These are phyloP conservation scores for Drosophila robusta DNA, from an alignment of 2,888 invertebrate species.

Conservation along the genomic window DNA sequence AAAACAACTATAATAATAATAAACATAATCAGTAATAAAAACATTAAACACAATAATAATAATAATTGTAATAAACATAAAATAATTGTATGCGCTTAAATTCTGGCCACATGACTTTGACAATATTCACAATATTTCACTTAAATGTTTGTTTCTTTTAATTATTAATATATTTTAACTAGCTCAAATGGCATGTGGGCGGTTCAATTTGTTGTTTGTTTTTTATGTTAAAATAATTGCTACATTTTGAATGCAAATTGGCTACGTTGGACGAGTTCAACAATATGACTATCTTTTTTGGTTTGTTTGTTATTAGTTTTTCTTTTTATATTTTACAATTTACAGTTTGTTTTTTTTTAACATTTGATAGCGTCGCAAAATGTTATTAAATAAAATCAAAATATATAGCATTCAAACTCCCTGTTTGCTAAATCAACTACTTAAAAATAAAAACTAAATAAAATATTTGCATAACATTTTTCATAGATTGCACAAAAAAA, in stretches of 20 bases:
- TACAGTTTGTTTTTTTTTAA: neutral
- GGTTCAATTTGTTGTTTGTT: conserved; percentile 20
- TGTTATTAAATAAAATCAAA: conserved; percentile 12
- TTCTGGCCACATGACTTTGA: conserved; percentile 29
- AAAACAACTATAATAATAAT: conserved; percentile 58
- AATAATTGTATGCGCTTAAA: conserved; percentile 41
- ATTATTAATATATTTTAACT: conserved; percentile 8
- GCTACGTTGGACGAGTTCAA: conserved; percentile 53
- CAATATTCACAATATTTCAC: conserved; percentile 27
- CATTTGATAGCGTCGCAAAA: conserved; percentile 11
- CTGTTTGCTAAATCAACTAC: conserved; percentile 34
- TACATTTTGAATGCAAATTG: conserved; percentile 58
- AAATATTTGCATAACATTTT: conserved; percentile 39
- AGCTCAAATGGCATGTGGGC: conserved; percentile 42
- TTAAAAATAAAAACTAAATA: conserved; percentile 18
- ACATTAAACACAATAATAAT: conserved; percentile 59
- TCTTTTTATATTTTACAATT: neutral
- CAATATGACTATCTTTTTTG: conserved; percentile 34
- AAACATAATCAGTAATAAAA: conserved; percentile 57
- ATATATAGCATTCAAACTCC: conserved; percentile 14
- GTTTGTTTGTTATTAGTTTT: neutral
- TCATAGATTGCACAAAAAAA: conserved; percentile 40
- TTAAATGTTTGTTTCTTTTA: conserved; percentile 2
- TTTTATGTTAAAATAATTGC: conserved; percentile 16
- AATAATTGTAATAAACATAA: conserved; percentile 45